Evolutionary conservation across 2,888 invertebrate genomes (phyloP), one percentile per base, ranked within the genome.

Genomic region (Oxycera nigricornis): DNA sequence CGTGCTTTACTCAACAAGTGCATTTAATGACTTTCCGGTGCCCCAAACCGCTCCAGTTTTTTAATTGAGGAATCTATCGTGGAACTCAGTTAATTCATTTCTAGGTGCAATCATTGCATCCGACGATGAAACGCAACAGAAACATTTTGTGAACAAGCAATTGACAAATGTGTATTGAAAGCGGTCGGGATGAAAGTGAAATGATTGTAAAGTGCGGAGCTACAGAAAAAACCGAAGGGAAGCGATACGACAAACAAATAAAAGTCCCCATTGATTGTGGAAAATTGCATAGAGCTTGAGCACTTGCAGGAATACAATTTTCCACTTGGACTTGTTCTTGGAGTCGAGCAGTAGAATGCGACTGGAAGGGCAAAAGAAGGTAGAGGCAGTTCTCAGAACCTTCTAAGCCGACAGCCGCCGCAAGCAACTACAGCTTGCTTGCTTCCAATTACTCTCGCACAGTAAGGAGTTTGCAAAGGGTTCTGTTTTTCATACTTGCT

Each of bases 251-350:
- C 76, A 78, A 78, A 75, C 75, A 75, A 78, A 78, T 74, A 76
- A 77, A 77, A 74, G 68, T 75, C 74, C 55, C 73, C 74, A 74
- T 75, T 76, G 75, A 78, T 77, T 77, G 77, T 77, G 17, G 52
- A 67, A 61, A 74, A 73, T 72, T 77, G 73, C 65, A 76, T 73
- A 74, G 31, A 70, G 46, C 76, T 73, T 73, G 73, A 73, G 74
- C 73, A 77, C 77, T 75, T 76, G 74, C 74, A 73, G 76, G 77
- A 76, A 77, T 52, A 77, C 77, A 78, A 79, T 79, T 78, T 78
- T 77, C 74, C 78, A 77, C 78, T 79, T 76, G 73, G 72, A 57
- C 59, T 76, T 35, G 46, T 50, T 77, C 76, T 77, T n/a, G 73
- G 72, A 76, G 62, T 70, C 1, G 26, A 59, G 26, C 7, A 62